Base-by-base conservation (phyloP, 2,113 vertebrate species). In the Microcebus tavaratra region DNA sequence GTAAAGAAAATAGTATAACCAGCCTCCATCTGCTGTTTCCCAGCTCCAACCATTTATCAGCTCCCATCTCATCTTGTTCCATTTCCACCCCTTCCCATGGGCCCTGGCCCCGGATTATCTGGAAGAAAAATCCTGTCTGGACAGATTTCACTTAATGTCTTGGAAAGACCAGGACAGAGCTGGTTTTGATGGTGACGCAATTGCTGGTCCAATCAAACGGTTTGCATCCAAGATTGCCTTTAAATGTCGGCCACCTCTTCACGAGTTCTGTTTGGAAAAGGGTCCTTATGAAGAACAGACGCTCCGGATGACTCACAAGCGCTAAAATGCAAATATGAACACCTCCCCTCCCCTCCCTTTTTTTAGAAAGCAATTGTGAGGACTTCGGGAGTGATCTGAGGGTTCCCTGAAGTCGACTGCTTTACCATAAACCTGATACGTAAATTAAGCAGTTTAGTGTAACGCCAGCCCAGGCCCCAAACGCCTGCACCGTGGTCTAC, bases 401-500 rank as follows among this genome's bases (percentile, higher is more conserved):
- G 53, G 45, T 8, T 18, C 34, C 27, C 31, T 25, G 29, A 27
- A 42, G 39, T 18, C 72, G 18, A 8, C 67, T 4, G 1, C 7
- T 9, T 65, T 27, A 31, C 63, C 50, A 14, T 2, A 12, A 67
- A 31, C 50, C 15, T 0, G 1, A 25, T 3, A 5, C 0, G 48
- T 48, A 81, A 36, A 50, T 39, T 0, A 4, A 76, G 42, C 23
- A 6, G 1, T 11, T 59, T 31, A 14, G 2, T 34, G 36, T 10
- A 34, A 36, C 4, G 31, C 18, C 75, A 4, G 10, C 6, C 50
- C 1, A 13, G 31, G n/a, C 84, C 50, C 80, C 55, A 21, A 15
- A 11, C 17, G 45, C 39, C 34, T 20, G 31, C 5, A 1, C 42
- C 6, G 5, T 3, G 36, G 0, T 2, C 31, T 7, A 3, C 31